Percentiles rank a stretch among this genome's conserved stretches.
Evolutionary conservation across 2,888 invertebrate species (phyloP).

Genomic region (Drosophila neonasuta): DNA sequence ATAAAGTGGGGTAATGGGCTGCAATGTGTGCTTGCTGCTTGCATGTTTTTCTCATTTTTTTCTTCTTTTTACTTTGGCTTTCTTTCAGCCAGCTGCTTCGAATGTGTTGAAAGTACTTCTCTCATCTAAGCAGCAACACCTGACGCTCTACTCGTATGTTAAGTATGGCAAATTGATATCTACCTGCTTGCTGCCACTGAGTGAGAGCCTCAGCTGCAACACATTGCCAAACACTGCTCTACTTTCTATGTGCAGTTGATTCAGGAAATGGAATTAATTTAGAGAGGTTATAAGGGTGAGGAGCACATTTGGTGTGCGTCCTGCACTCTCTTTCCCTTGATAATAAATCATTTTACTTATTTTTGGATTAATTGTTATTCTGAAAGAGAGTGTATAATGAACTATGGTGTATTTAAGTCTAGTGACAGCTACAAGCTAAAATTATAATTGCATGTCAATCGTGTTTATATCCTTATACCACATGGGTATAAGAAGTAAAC

Average conservation of each 20-base stretch:
- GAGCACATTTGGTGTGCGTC: constrained; percentile 2
- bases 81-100: constrained; percentile 44
- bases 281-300: no score
- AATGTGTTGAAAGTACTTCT: constrained; percentile 55
- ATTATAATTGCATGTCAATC: constrained; percentile 5
- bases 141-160: constrained; percentile 52
- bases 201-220: constrained; percentile 15
- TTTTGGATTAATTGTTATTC: constrained; percentile 2
- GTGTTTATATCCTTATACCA: not conserved
- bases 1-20: constrained; percentile 63
- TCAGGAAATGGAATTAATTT: no score
- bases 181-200: no score
- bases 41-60: not conserved
- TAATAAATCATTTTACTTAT: constrained; percentile 17
- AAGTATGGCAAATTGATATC: constrained; percentile 58
- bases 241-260: no score
- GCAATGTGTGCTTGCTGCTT: constrained; percentile 58
- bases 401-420: constrained; percentile 11
- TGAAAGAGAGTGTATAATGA: not conserved
- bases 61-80: constrained; percentile 12
- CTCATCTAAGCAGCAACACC: constrained; percentile 44
- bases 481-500: no score
- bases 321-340: not conserved
- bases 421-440: not conserved
- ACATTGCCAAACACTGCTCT: constrained; percentile 10